Evolutionary conservation across 2,113 vertebrate species (phyloP).

Genomic region (Hyperoodon ampullatus): DNA sequence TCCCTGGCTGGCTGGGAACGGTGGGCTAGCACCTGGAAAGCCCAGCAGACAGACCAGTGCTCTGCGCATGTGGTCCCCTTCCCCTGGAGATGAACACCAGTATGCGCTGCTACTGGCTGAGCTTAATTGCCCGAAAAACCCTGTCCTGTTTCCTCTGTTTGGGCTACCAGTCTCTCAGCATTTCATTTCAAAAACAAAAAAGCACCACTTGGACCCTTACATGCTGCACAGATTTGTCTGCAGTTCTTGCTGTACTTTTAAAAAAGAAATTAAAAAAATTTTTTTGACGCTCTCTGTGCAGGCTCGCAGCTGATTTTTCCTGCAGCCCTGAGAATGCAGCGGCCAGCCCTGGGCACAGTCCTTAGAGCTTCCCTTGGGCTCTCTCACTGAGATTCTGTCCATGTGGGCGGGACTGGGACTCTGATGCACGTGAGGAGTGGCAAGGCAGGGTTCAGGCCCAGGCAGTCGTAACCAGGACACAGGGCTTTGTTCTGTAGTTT

Average conservation of each 20-base stretch:
- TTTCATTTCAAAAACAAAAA: slow-evolving; percentile 39
- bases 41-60: accelerated
- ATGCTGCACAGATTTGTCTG: neutral
- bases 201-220: slow-evolving; percentile 11
- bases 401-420: neutral
- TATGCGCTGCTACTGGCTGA: neutral
- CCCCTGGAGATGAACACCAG: neutral
- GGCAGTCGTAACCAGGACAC: neutral
- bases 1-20: neutral
- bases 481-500: neutral
- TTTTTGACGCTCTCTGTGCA: neutral
- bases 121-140: neutral
- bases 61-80: accelerated
- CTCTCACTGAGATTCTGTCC: neutral
- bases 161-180: neutral
- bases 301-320: neutral
- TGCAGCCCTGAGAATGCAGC: accelerated
- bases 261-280: neutral
- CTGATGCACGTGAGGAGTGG: accelerated
- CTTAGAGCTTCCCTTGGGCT: neutral
- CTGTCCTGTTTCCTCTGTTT: neutral
- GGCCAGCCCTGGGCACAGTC: accelerated
- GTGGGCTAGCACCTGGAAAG: neutral
- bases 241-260: neutral
- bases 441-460: neutral